These are phyloP conservation scores for Aethes cnicana DNA, from an alignment of 2,888 invertebrate species.

Conservation along the genomic window DNA sequence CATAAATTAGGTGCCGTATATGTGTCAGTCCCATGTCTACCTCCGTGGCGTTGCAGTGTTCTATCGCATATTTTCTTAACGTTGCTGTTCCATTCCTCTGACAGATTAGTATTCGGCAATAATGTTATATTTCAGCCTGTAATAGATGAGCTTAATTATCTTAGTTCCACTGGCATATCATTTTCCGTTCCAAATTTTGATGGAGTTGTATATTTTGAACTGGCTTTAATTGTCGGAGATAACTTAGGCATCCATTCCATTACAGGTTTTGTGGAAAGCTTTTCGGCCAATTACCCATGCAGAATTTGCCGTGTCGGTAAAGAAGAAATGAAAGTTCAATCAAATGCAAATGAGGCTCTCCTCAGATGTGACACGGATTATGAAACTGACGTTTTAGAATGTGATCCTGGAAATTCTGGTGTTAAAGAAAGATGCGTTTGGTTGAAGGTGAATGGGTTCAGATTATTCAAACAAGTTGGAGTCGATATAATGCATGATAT, in stretches of 20 bases:
- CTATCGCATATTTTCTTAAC: slow-evolving; percentile 17
- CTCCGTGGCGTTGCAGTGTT: slow-evolving; percentile 1
- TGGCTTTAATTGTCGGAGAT: slow-evolving; percentile 30
- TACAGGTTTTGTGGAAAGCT: neutral
- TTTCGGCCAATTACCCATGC: slow-evolving; percentile 24
- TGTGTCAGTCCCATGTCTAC: neutral
- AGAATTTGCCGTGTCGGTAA: slow-evolving; percentile 34
- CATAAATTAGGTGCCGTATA: slow-evolving; percentile 32
- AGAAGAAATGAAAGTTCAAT: slow-evolving; percentile 4
- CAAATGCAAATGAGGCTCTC: slow-evolving; percentile 20
- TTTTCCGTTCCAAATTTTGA: slow-evolving; percentile 5
- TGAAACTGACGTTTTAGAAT: neutral
- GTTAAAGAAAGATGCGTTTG: slow-evolving; percentile 25
- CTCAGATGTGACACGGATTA: slow-evolving; percentile 18
- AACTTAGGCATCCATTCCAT: slow-evolving; percentile 27
- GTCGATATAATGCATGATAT: slow-evolving; percentile 33
- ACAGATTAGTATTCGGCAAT: slow-evolving; percentile 16
- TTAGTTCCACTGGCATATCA: neutral
- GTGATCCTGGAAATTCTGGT: neutral
- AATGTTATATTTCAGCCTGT: slow-evolving; percentile 11
- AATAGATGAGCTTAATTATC: slow-evolving; percentile 19
- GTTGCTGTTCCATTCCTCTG: slow-evolving; percentile 20
- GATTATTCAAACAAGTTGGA: slow-evolving; percentile 32
- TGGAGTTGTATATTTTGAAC: slow-evolving; percentile 20
- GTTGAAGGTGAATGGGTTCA: slow-evolving; percentile 27